Conservation (phyloP, 2,113 vertebrate species). For the Polypterus senegalus region DNA sequence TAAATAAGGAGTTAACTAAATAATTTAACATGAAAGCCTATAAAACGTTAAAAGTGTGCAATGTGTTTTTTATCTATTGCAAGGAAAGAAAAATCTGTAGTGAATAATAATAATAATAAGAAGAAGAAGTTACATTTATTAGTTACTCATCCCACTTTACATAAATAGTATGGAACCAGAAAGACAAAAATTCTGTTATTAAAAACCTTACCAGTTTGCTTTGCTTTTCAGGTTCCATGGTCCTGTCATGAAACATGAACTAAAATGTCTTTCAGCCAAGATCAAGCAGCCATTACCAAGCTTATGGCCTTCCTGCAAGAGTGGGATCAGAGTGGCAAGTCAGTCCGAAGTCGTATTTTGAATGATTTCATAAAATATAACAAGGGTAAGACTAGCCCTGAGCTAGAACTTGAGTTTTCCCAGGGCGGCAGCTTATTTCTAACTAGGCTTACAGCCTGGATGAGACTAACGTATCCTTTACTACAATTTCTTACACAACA, state of each 20-base stretch:
- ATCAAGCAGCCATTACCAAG: constrained; percentile 44
- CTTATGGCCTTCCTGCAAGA: constrained; percentile 56
- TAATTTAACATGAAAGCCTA: too few species aligned
- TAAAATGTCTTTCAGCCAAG: constrained; percentile 46
- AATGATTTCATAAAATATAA: constrained; percentile 50
- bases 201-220: too few species aligned
- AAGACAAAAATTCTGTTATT: too few species aligned
- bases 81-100: too few species aligned
- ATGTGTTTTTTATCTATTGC: too few species aligned
- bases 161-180: too few species aligned
- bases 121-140: too few species aligned
- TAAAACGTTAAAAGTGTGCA: too few species aligned
- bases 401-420: constrained; percentile 67
- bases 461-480: constrained; percentile 64
- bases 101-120: too few species aligned
- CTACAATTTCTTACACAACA: background rate
- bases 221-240: too few species aligned
- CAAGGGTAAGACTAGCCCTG: constrained; percentile 50
- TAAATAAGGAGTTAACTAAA: too few species aligned
- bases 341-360: constrained; percentile 40
- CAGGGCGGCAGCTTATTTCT: constrained; percentile 69
- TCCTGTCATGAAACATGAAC: background rate
- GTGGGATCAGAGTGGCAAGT: constrained; percentile 54
- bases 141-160: too few species aligned
- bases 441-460: constrained; percentile 57